These are phyloP conservation scores for Ligdia adustata DNA, from an alignment of 2,888 invertebrate genomes.

Conservation along the genomic window DNA sequence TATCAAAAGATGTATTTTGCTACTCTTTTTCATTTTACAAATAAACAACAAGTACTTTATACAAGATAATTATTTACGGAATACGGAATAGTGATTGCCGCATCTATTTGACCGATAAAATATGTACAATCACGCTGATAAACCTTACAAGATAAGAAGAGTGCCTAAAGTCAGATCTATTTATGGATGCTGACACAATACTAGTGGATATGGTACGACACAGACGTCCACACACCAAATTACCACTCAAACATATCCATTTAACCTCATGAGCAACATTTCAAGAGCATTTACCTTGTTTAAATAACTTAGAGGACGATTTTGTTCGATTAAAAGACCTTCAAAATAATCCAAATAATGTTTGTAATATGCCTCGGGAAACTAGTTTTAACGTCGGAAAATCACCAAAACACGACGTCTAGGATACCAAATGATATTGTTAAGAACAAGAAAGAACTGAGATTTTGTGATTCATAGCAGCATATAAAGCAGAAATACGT, in stretches of 20 bases:
- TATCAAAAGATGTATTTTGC: too few species aligned
- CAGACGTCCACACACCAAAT: constrained; percentile 4
- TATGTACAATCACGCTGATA: constrained; percentile 35
- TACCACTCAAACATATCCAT: background rate
- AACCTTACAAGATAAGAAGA: constrained; percentile 24
- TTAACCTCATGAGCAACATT: constrained; percentile 3
- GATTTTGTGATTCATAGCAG: constrained; percentile 12
- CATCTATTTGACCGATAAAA: constrained; percentile 31
- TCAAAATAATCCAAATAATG: constrained; percentile 8
- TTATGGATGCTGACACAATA: constrained; percentile 46
- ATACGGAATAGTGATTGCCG: background rate
- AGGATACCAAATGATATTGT: background rate
- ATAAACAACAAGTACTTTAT: too few species aligned
- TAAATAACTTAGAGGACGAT: constrained; percentile 9
- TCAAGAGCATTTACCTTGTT: constrained; percentile 15
- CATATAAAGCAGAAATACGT: constrained; percentile 52
- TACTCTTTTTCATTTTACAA: too few species aligned
- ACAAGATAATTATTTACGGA: background rate
- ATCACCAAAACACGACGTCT: too few species aligned
- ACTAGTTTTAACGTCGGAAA: too few species aligned
- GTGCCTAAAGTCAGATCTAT: constrained; percentile 39
- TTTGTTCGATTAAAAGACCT: constrained; percentile 11
- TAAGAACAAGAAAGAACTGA: constrained; percentile 10
- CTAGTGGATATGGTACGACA: constrained; percentile 3
- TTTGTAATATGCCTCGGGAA: too few species aligned